phyloP scores from a whole-genome alignment of 2,113 vertebrate species.

The Corvus cornix region DNA sequence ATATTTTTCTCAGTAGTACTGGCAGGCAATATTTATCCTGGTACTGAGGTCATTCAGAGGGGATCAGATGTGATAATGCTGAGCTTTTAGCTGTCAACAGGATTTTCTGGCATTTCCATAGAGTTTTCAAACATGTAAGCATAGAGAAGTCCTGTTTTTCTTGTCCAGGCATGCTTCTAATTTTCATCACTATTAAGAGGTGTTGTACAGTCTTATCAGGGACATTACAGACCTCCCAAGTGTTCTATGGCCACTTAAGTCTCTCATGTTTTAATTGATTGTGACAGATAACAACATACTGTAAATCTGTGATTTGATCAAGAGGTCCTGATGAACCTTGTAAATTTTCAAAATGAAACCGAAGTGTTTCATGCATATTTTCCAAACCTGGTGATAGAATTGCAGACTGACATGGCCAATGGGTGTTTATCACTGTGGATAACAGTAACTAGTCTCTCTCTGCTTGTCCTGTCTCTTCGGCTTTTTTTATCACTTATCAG shows the following conservation, averaged over 20 bases:
- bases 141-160: not conserved
- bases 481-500: not conserved
- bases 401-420: not conserved
- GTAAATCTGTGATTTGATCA: not conserved
- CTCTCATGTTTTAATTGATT: not conserved
- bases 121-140: not conserved
- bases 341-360: not conserved
- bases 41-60: not conserved
- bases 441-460: not conserved
- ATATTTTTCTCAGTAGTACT: conserved; percentile 46
- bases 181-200: not conserved
- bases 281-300: not conserved
- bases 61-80: not conserved
- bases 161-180: not conserved
- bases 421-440: not conserved
- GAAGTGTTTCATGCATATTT: not conserved
- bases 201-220: not conserved
- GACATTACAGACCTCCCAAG: not conserved
- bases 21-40: not conserved
- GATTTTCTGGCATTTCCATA: not conserved
- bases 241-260: not conserved
- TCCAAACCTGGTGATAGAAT: not conserved
- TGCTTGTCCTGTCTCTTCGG: not conserved
- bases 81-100: not conserved
- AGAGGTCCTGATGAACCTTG: not conserved